phyloP scores from a whole-genome alignment of 2,113 vertebrate species.

The Dicaeum eximium region DNA sequence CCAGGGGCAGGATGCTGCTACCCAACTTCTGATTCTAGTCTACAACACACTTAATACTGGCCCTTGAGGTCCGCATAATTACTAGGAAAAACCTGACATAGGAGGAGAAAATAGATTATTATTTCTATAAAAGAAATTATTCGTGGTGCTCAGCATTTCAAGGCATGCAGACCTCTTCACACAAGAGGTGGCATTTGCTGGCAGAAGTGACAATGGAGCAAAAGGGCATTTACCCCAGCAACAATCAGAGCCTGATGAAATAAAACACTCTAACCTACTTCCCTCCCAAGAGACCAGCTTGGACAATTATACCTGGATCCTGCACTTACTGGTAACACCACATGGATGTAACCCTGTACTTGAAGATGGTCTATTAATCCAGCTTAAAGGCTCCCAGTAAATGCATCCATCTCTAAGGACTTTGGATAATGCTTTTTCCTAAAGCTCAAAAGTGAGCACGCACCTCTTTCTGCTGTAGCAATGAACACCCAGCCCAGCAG shows the following conservation, averaged over 20 bases:
- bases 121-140: background rate
- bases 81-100: background rate
- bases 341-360: background rate
- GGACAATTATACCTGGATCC: background rate
- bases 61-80: background rate
- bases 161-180: background rate
- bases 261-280: background rate
- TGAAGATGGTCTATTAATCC: background rate
- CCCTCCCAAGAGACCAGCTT: accelerated
- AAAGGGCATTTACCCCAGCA: background rate
- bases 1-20: background rate
- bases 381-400: background rate
- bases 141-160: accelerated
- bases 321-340: background rate
- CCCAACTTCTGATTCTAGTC: background rate
- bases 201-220: background rate
- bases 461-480: background rate
- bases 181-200: background rate
- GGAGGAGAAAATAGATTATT: background rate
- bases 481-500: background rate
- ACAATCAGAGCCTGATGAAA: background rate
- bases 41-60: background rate
- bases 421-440: background rate
- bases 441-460: background rate
- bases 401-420: background rate